Conservation (phyloP, 2,113 vertebrate genomes). For the Mugil cephalus region DNA sequence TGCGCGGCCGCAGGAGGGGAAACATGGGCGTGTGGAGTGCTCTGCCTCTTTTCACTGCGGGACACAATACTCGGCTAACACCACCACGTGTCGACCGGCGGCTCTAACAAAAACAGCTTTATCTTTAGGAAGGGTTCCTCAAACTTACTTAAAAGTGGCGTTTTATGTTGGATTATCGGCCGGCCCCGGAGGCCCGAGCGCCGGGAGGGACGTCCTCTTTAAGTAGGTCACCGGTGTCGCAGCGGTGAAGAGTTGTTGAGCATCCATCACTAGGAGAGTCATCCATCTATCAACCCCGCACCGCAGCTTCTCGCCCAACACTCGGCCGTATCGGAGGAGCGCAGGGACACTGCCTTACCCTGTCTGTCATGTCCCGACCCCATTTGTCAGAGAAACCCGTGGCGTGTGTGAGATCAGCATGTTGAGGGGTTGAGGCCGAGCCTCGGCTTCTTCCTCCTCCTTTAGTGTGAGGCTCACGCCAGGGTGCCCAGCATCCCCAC, state of each 20-base stretch:
- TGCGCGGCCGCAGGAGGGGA: slow-evolving; percentile 44
- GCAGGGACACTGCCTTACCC: slow-evolving; percentile 49
- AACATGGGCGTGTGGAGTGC: slow-evolving; percentile 29
- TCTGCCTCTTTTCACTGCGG: slow-evolving; percentile 20
- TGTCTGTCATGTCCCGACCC: slow-evolving; percentile 58
- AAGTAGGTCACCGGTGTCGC: slow-evolving; percentile 73
- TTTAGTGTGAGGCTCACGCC: slow-evolving; percentile 27
- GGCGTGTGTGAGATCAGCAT: slow-evolving; percentile 36
- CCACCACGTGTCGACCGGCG: slow-evolving; percentile 3
- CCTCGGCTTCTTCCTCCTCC: slow-evolving; percentile 30
- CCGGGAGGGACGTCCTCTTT: slow-evolving; percentile 60
- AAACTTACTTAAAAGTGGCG: not conserved
- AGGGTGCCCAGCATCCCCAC: slow-evolving; percentile 24
- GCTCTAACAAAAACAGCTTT: not conserved
- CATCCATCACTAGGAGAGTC: slow-evolving; percentile 76
- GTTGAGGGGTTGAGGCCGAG: slow-evolving; percentile 35
- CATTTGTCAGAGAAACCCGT: slow-evolving; percentile 61
- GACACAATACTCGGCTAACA: slow-evolving; percentile 31
- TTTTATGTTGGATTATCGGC: slow-evolving; percentile 6
- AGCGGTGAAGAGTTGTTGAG: slow-evolving; percentile 57
- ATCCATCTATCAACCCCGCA: slow-evolving; percentile 72
- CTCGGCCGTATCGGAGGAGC: slow-evolving; percentile 51
- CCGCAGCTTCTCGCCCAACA: slow-evolving; percentile 39
- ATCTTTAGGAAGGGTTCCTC: not conserved
- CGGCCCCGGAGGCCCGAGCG: slow-evolving; percentile 26